These are phyloP conservation scores for Pachyrhynchus sulphureomaculatus DNA, from an alignment of 1,140 invertebrate genomes.

Conservation along the genomic window DNA sequence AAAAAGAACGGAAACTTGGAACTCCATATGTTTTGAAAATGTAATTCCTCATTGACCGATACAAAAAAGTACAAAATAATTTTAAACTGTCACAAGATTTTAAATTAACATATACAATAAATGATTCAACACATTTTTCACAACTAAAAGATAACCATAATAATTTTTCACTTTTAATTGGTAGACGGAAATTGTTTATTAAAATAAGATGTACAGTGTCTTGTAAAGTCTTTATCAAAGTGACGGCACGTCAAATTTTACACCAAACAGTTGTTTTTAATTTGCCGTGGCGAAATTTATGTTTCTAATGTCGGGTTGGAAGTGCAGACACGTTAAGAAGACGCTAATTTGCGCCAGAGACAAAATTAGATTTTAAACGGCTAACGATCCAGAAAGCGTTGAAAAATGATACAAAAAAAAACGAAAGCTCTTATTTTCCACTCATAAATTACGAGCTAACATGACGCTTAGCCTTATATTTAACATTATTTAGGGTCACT, in stretches of 20 bases:
- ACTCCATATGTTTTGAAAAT: too few relatives aligned
- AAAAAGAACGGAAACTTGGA: too few relatives aligned
- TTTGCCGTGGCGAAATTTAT: conserved; percentile 51
- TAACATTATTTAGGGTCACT: conserved; percentile 19
- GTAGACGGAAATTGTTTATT: conserved; percentile 34
- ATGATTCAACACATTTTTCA: too few relatives aligned
- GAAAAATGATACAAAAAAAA: conserved; percentile 44
- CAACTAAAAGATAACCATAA: not conserved
- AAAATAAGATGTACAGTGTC: conserved; percentile 21
- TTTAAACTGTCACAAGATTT: not conserved
- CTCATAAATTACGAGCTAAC: conserved; percentile 6
- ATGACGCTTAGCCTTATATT: conserved; percentile 21
- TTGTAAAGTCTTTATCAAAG: conserved; percentile 30
- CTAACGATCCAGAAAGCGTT: conserved; percentile 47
- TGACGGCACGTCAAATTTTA: conserved; percentile 36
- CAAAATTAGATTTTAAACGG: conserved; percentile 51
- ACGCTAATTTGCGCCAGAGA: conserved; percentile 49
- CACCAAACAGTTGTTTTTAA: conserved; percentile 51
- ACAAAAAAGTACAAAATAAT: too few relatives aligned
- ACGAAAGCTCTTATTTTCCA: not conserved
- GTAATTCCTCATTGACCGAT: too few relatives aligned
- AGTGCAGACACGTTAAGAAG: conserved; percentile 45
- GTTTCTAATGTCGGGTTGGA: conserved; percentile 39
- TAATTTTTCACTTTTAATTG: conserved; percentile 27
- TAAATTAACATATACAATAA: too few relatives aligned